These are phyloP conservation scores for Montipora capitata DNA, from an alignment of 92 coral and sea anemone genomes.

Conservation along the genomic window DNA sequence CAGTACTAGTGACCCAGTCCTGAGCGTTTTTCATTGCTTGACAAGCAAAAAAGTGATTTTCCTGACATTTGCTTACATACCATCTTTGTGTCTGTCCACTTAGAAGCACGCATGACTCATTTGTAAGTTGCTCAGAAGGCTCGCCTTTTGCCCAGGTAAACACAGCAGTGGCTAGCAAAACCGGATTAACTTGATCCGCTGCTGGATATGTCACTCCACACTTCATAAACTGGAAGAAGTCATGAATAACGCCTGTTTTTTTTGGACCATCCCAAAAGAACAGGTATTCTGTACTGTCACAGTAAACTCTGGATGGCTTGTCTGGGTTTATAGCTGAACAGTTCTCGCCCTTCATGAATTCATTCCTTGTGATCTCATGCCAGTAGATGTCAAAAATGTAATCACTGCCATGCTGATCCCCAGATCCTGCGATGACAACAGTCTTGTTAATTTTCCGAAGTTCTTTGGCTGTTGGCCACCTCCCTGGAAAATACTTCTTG, in stretches of 20 bases:
- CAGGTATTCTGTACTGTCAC: slow-evolving; percentile 92
- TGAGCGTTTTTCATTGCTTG: slow-evolving; percentile 8
- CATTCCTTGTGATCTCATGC: slow-evolving; percentile 74
- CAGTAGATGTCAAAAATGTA: slow-evolving; percentile 80
- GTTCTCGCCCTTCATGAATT: slow-evolving; percentile 62
- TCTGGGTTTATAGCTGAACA: slow-evolving; percentile 60
- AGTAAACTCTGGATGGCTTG: slow-evolving; percentile 74
- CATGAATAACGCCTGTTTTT: slow-evolving; percentile 80
- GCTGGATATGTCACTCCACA: slow-evolving; percentile 88
- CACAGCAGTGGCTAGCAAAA: slow-evolving; percentile 80
- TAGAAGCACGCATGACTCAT: slow-evolving; percentile 67
- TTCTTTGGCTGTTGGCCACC: slow-evolving; percentile 85
- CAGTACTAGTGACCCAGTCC: slow-evolving; percentile 55
- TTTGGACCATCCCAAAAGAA: slow-evolving; percentile 91
- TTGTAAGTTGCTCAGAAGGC: slow-evolving; percentile 69
- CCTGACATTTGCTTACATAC: slow-evolving; percentile 75
- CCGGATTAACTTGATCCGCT: slow-evolving; percentile 91
- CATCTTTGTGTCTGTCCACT: slow-evolving; percentile 79
- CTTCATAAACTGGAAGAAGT: slow-evolving; percentile 78
- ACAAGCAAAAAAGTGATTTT: slow-evolving; percentile 81
- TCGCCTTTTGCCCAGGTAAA: slow-evolving; percentile 91
- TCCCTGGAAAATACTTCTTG: slow-evolving; percentile 64
- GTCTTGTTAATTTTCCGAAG: slow-evolving; percentile 77
- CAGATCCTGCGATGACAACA: slow-evolving; percentile 71
- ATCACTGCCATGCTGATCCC: slow-evolving; percentile 78